Percentiles rank a stretch among this genome's conserved stretches.
Conservation (phyloP, 2,797 vertebrate genomes). For the Microhierax caerulescens region DNA sequence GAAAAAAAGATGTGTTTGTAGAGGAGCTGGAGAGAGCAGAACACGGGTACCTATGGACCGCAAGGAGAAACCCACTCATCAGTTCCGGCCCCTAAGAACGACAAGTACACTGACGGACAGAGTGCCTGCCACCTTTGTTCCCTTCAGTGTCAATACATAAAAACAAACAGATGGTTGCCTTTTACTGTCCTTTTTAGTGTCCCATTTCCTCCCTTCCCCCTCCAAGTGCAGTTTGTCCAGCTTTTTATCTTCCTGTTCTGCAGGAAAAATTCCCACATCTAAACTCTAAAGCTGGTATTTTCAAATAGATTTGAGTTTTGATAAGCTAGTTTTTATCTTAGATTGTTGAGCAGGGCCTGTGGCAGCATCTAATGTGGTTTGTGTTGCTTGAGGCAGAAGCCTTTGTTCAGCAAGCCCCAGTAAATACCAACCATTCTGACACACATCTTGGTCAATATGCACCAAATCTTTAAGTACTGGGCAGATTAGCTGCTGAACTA, state of each 20-base stretch:
- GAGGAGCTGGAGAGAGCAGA: not conserved
- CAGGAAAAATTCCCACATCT: not conserved
- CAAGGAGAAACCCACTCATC: not conserved
- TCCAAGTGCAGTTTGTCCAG: not conserved
- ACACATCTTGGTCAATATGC: not conserved
- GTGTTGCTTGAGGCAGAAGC: not conserved
- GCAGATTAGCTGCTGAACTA: not conserved
- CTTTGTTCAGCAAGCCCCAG: not conserved
- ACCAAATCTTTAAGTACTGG: not conserved
- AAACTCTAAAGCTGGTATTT: not conserved
- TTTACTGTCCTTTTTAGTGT: not conserved
- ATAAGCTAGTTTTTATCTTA: not conserved
- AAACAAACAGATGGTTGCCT: not conserved
- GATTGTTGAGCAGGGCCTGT: not conserved
- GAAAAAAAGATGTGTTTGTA: not conserved
- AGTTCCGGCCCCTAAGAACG: not conserved
- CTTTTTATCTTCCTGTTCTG: not conserved
- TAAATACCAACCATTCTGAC: not conserved
- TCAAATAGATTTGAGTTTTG: not conserved
- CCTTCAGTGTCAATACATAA: not conserved
- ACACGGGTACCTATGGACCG: not conserved
- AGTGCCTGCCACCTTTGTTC: not conserved
- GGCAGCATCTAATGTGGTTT: not conserved
- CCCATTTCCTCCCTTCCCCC: not conserved
- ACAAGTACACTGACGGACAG: not conserved